Base-by-base conservation (phyloP, 2,797 vertebrate genomes). In the Catharus ustulatus region DNA sequence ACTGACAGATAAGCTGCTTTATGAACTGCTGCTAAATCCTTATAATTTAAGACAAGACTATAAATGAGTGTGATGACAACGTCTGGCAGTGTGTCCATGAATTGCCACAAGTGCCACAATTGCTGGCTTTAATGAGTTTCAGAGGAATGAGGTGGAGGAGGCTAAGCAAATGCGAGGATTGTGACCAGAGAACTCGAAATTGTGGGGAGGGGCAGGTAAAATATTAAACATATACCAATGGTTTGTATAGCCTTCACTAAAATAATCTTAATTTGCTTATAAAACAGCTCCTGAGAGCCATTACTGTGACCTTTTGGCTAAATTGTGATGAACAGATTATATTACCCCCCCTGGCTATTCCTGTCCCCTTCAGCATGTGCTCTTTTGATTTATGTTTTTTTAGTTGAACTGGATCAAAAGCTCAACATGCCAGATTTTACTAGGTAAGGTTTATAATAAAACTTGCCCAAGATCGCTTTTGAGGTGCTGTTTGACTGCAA, bases 1-100 rank as follows among this genome's bases (percentile, higher is more conserved):
- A 64, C 79, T 96, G 91, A 80, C 84, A 85, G 46, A 77, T 93
- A 86, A 91, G 42, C 82, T 95, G 76, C 62, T 94, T 64, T 71
- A 73, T 85, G 51, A 95, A 75, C 82, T 90, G 79, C 83, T 88
- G 55, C 69, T 88, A 90, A 88, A 84, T 84, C 76, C 58, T 66
- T 86, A 36, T 58, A 43, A 51, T 81, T 93, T 76, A 80, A 94
- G 62, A 64, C 71, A 87, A 82, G 58, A 10, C 51, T 85, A 13
- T 90, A 81, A 90, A 63, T 40, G 36, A 76, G 40, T 2, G 32
- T 13, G 84, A 68, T 84, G 64, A 94, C 84, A 78, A 13, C 17
- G 82, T 93, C 87, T 92, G 76, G 89, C 82, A 52, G 55, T 15
- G 57, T 80, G 74, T 92, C 69, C 58, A 0, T 59, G 79, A 74